These are phyloP conservation scores for Telenomus remus DNA, from an alignment of 1,140 invertebrate species.

Conservation along the genomic window DNA sequence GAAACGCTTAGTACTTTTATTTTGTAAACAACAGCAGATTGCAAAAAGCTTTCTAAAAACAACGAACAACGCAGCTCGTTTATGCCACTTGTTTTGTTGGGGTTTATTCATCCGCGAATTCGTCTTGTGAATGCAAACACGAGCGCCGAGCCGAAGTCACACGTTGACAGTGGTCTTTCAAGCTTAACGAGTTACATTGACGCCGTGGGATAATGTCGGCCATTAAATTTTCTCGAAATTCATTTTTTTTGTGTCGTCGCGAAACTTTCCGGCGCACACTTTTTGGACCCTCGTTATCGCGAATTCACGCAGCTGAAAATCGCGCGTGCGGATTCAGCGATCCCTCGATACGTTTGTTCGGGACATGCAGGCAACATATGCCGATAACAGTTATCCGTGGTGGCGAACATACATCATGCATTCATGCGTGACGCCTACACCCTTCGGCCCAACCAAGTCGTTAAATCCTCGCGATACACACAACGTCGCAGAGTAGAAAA, in stretches of 20 bases:
- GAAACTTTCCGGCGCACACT: conserved; percentile 6
- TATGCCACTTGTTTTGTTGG: conserved; percentile 31
- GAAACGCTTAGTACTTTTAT: background rate
- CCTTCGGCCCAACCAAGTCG: conserved; percentile 28
- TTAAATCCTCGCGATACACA: conserved; percentile 27
- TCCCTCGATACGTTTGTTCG: conserved; percentile 33
- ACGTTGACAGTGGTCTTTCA: conserved; percentile 33
- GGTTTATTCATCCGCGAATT: conserved; percentile 30
- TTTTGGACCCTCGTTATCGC: conserved; percentile 49
- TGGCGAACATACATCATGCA: conserved; percentile 34
- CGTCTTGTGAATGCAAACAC: conserved; percentile 31
- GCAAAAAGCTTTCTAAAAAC: conserved; percentile 9
- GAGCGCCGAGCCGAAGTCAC: conserved; percentile 18
- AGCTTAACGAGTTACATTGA: conserved; percentile 44
- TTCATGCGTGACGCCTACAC: conserved; percentile 17
- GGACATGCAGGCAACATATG: conserved; percentile 25
- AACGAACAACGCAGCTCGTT: conserved; percentile 25
- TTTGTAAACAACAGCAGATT: conserved; percentile 5
- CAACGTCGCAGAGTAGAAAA: conserved; percentile 5
- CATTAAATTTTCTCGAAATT: conserved; percentile 9
- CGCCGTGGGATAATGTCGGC: conserved; percentile 6
- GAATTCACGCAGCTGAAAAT: conserved; percentile 50
- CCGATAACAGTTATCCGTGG: conserved; percentile 39
- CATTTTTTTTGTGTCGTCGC: background rate
- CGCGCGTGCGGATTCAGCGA: conserved; percentile 20